These are phyloP conservation scores for Oncopodura yosiiana DNA, from an alignment of 1,140 invertebrate species.

Conservation along the genomic window DNA sequence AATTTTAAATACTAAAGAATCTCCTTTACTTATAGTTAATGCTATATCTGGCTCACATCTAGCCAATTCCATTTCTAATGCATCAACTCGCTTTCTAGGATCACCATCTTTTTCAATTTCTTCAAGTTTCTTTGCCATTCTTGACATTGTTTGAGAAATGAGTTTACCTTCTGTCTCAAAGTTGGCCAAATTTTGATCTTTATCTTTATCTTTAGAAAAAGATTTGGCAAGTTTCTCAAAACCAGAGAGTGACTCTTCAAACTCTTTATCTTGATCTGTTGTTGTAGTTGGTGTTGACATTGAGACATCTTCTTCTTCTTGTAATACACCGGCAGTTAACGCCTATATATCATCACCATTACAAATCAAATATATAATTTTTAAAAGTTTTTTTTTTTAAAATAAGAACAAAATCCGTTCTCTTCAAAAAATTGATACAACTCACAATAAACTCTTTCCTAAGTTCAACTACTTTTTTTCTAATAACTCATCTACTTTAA, in stretches of 20 bases:
- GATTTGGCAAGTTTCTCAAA: constrained; percentile 15
- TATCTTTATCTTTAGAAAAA: constrained; percentile 10
- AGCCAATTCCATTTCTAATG: constrained; percentile 30
- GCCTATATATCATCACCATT: background rate
- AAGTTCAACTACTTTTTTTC: too few relatives aligned
- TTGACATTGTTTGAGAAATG: constrained; percentile 56
- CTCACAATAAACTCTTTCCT: too few relatives aligned
- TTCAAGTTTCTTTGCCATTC: constrained; percentile 55
- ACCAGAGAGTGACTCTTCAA: constrained; percentile 5
- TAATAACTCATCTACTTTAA: too few relatives aligned
- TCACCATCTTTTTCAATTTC: constrained; percentile 55
- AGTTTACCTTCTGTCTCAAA: constrained; percentile 45
- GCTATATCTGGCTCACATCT: constrained; percentile 65
- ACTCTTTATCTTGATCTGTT: background rate
- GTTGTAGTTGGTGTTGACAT: background rate
- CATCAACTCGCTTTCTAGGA: constrained; percentile 52
- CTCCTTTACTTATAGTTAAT: constrained; percentile 64
- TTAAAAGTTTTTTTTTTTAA: too few relatives aligned
- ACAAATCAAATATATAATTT: constrained; percentile 4
- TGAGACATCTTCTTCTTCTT: background rate
- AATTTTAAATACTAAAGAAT: constrained; percentile 58
- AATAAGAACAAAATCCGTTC: too few relatives aligned
- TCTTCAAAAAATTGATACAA: too few relatives aligned
- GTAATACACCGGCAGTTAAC: constrained; percentile 1
- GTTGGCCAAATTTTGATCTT: constrained; percentile 16